A percentile compares a stretch with the other conserved stretches of the same genome.
These are phyloP conservation scores for Varanus komodoensis DNA, from an alignment of 2,113 vertebrate genomes.

Conservation along the genomic window DNA sequence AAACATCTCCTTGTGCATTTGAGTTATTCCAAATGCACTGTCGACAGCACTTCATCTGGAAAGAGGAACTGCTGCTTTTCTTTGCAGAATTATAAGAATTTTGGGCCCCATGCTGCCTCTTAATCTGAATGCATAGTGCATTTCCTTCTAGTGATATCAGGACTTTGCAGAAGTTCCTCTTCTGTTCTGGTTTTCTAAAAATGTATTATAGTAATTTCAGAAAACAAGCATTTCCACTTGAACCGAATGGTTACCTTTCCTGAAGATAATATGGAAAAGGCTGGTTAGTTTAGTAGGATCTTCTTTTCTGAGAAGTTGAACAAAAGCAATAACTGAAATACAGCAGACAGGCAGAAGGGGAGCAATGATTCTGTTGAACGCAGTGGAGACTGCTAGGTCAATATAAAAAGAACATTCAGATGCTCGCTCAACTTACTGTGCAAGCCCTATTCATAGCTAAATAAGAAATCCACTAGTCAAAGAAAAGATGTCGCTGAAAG, in stretches of 20 bases:
- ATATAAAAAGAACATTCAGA: not conserved
- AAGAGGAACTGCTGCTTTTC: slow-evolving; percentile 30
- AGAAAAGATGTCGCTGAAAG: not conserved
- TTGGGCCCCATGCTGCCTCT: not conserved
- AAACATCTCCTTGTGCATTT: not conserved
- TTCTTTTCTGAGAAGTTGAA: not conserved
- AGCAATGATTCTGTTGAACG: not conserved
- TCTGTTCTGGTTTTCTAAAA: not conserved
- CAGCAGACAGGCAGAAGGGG: not conserved
- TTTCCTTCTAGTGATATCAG: slow-evolving; percentile 44
- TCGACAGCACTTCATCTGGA: not conserved
- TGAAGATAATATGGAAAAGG: not conserved
- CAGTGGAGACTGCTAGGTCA: not conserved
- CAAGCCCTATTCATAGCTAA: not conserved
- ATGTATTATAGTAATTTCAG: not conserved
- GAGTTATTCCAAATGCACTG: slow-evolving; percentile 39
- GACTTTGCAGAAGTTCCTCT: slow-evolving; percentile 9
- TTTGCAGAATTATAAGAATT: not conserved
- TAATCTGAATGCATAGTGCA: not conserved
- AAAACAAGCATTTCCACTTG: not conserved
- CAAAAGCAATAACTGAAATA: not conserved
- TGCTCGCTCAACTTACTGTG: not conserved
- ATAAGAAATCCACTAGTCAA: not conserved
- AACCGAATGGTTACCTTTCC: not conserved
- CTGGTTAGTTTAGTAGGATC: not conserved